Evolutionary conservation across 2,888 invertebrate species (phyloP).

Genomic region (Thumatha senex): DNA sequence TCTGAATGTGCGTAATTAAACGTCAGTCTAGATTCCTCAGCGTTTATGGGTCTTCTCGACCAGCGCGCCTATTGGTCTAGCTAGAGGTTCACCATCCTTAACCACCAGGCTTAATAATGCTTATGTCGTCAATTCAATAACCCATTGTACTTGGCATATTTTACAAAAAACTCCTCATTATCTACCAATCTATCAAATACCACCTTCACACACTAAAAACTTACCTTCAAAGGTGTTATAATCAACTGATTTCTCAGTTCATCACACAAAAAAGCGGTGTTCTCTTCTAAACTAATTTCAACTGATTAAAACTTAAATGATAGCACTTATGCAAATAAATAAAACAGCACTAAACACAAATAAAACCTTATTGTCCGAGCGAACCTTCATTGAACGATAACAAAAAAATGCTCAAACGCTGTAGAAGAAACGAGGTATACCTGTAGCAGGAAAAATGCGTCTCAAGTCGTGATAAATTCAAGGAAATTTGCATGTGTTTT

Average conservation of each 20-base stretch:
- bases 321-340: no score
- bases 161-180: neutral
- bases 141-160: no score
- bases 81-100: no score
- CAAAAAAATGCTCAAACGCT: neutral
- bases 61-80: no score
- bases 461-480: neutral
- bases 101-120: no score
- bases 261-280: neutral
- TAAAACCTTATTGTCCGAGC: neutral
- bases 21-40: no score
- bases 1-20: no score
- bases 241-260: neutral
- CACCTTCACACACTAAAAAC: neutral
- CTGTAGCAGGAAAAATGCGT: neutral
- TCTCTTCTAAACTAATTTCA: neutral
- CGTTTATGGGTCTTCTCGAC: no score
- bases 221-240: neutral
- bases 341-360: no score
- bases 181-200: neutral
- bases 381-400: neutral
- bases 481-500: constrained; percentile 5
- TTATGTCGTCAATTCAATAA: no score
- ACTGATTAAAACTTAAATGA: neutral
- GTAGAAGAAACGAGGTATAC: neutral